Conservation (phyloP, 2,113 vertebrate species). For the Python bivittatus region DNA sequence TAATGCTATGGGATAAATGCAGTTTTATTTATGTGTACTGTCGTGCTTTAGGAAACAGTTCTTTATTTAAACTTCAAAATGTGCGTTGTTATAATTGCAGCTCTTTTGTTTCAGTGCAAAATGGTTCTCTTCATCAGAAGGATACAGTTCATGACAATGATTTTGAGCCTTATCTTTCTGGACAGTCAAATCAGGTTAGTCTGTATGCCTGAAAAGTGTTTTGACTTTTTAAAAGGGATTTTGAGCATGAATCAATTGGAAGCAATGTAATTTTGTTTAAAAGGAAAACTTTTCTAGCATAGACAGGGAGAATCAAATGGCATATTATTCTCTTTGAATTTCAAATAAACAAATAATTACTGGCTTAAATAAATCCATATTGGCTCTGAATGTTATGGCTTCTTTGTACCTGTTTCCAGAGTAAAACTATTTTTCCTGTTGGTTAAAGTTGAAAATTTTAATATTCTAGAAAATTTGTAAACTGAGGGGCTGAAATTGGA, state of each 20-base stretch:
- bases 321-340: background rate
- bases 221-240: background rate
- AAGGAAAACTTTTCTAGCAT: constrained; percentile 45
- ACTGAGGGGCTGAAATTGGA: background rate
- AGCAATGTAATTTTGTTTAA: constrained; percentile 48
- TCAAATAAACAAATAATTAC: background rate
- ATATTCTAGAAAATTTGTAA: constrained; percentile 6
- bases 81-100: constrained; percentile 37
- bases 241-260: background rate
- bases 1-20: background rate
- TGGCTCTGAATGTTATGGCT: constrained; percentile 37
- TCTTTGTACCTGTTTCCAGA: constrained; percentile 40
- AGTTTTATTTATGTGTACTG: background rate
- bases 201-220: constrained; percentile 31
- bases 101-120: constrained; percentile 85
- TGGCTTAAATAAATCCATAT: constrained; percentile 36
- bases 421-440: constrained; percentile 41
- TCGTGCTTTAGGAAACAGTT: background rate
- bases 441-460: constrained; percentile 28
- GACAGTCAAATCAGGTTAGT: constrained; percentile 94
- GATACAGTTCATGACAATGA: constrained; percentile 92
- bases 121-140: constrained; percentile 96
- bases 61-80: background rate
- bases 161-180: constrained; percentile 93
- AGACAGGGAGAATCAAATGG: constrained; percentile 17